A percentile compares a stretch with the other conserved stretches of the same genome.
Conservation (phyloP, 2,888 invertebrate genomes). For the Oligia strigilis region DNA sequence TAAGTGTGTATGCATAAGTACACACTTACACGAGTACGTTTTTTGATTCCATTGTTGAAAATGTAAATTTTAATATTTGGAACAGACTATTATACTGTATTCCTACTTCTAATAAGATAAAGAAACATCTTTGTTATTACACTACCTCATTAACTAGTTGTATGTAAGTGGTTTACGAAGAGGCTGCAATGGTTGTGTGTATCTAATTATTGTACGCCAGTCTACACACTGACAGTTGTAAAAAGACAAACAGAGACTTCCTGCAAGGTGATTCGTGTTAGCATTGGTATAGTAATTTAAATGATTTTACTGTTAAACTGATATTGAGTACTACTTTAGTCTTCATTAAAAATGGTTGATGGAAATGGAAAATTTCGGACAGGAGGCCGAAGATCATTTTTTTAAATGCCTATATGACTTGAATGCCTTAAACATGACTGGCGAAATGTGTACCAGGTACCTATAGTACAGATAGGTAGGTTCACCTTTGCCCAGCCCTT, state of each 20-base stretch:
- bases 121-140: conserved; percentile 35
- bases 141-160: conserved; percentile 52
- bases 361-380: neutral
- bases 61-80: neutral
- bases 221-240: conserved; percentile 27
- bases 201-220: conserved; percentile 43
- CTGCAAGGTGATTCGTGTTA: conserved; percentile 64
- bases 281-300: conserved; percentile 51
- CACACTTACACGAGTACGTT: neutral
- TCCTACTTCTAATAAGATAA: conserved; percentile 10
- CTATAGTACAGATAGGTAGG: too few species aligned
- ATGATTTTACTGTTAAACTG: conserved; percentile 40
- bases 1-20: neutral
- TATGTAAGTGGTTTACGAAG: conserved; percentile 39
- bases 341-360: neutral
- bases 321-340: neutral
- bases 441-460: neutral
- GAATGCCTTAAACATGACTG: neutral
- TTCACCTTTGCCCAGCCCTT: neutral
- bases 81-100: conserved; percentile 22
- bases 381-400: neutral
- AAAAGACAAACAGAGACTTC: conserved; percentile 45
- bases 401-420: neutral
- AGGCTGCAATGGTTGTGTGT: conserved; percentile 7
- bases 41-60: neutral